Base-by-base conservation (phyloP, 2,888 invertebrate species). In the Endotricha flammealis region DNA sequence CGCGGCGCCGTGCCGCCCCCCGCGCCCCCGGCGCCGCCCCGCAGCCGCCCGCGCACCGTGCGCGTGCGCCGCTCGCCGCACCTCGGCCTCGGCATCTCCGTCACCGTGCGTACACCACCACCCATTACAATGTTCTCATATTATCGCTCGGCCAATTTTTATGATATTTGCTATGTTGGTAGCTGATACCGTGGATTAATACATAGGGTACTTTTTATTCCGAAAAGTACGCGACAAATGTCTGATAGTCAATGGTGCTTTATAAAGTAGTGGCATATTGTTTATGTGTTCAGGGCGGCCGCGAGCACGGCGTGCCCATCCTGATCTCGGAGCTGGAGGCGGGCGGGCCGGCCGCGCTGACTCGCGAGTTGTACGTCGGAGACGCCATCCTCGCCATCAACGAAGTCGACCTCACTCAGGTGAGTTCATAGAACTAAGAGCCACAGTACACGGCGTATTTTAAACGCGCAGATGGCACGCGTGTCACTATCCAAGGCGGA, bases 221-320 rank as follows among this genome's bases (percentile, higher is more conserved):
- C n/a, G n/a, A n/a, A n/a, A n/a, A n/a, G n/a, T n/a, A n/a, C n/a
- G n/a, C n/a, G n/a, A n/a, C n/a, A n/a, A n/a, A n/a, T n/a, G n/a
- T n/a, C n/a, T n/a, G n/a, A n/a, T n/a, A n/a, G n/a, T n/a, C n/a
- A n/a, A n/a, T n/a, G n/a, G n/a, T n/a, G n/a, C n/a, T n/a, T n/a
- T n/a, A n/a, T n/a, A n/a, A n/a, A n/a, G n/a, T n/a, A n/a, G n/a
- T n/a, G n/a, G n/a, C n/a, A n/a, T n/a, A n/a, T n/a, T n/a, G n/a
- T n/a, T n/a, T n/a, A n/a, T n/a, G n/a, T n/a, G 9, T 57, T 4
- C 64, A 95, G 94, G 95, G 95, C 36, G 95, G 95, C 1, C 89
- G 93, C 44, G 95, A 95, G 65, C 95, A 95, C 76, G 95, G 95
- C 9, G 93, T 95, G 23, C 95, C 95, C 0, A 93, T 95, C 49